Evolutionary conservation across 2,888 invertebrate species (phyloP).

Genomic region (Eristalinus sepulchralis): DNA sequence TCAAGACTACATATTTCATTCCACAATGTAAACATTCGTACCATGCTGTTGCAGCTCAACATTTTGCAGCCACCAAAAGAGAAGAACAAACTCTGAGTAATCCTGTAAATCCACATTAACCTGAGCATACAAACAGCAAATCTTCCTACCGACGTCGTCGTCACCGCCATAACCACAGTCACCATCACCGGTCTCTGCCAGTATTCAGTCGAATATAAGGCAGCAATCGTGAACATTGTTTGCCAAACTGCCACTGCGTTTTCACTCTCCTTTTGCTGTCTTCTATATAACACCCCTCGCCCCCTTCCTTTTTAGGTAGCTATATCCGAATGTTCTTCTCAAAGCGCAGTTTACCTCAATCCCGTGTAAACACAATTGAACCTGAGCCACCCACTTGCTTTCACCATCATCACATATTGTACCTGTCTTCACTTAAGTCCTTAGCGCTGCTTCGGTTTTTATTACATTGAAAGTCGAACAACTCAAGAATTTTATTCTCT

Average conservation of each 20-base stretch:
- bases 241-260: constrained; percentile 57
- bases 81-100: constrained; percentile 64
- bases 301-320: background rate
- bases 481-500: constrained; percentile 66
- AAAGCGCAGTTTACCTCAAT: constrained; percentile 68
- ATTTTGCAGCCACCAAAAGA: constrained; percentile 30
- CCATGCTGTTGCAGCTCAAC: constrained; percentile 9
- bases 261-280: constrained; percentile 4
- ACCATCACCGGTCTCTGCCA: background rate
- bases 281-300: background rate
- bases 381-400: constrained; percentile 28
- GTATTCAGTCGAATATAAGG: constrained; percentile 46
- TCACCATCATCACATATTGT: constrained; percentile 37
- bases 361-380: constrained; percentile 69
- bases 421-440: constrained; percentile 67
- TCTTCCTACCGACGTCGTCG: background rate
- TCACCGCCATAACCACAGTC: background rate
- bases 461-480: constrained; percentile 67
- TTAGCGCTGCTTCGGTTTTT: constrained; percentile 61
- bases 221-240: constrained; percentile 69
- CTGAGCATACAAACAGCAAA: constrained; percentile 67
- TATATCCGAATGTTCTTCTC: constrained; percentile 62
- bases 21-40: constrained; percentile 26
- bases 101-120: constrained; percentile 71
- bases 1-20: constrained; percentile 58